These are phyloP conservation scores for Tachysurus fulvidraco DNA, from an alignment of 2,113 vertebrate genomes.

Conservation along the genomic window DNA sequence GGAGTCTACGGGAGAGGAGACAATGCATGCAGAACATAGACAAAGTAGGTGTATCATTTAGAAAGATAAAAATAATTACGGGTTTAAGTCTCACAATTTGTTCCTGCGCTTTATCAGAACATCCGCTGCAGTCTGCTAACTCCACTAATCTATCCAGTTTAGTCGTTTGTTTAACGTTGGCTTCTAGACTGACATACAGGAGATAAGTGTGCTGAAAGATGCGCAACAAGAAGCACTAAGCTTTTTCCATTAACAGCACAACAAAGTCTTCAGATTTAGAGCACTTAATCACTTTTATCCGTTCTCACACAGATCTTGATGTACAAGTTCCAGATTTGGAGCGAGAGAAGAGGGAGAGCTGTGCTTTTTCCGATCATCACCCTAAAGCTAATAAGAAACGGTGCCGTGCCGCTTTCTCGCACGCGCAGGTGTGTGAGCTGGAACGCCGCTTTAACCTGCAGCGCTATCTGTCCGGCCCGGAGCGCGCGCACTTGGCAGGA, in stretches of 20 bases:
- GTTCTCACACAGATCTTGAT: conserved; percentile 41
- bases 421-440: conserved; percentile 77
- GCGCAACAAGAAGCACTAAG: neutral
- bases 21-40: conserved; percentile 36
- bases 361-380: conserved; percentile 43
- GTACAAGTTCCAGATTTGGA: conserved; percentile 6
- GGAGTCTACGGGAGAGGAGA: conserved; percentile 56
- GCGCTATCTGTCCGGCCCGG: conserved; percentile 76
- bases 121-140: neutral
- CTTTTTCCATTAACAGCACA: neutral
- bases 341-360: conserved; percentile 39
- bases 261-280: conserved; percentile 26
- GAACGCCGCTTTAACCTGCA: conserved; percentile 76
- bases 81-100: neutral
- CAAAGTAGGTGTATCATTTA: conserved; percentile 52
- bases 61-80: neutral
- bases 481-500: conserved; percentile 72
- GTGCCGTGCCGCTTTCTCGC: conserved; percentile 78
- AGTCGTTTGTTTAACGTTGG: conserved; percentile 9
- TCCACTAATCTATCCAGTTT: neutral
- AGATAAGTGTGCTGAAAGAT: neutral
- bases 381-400: conserved; percentile 70
- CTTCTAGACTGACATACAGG: neutral
- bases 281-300: conserved; percentile 27
- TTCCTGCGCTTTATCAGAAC: neutral